Conservation (phyloP, 2,113 vertebrate genomes). For the Zootoca vivipara region DNA sequence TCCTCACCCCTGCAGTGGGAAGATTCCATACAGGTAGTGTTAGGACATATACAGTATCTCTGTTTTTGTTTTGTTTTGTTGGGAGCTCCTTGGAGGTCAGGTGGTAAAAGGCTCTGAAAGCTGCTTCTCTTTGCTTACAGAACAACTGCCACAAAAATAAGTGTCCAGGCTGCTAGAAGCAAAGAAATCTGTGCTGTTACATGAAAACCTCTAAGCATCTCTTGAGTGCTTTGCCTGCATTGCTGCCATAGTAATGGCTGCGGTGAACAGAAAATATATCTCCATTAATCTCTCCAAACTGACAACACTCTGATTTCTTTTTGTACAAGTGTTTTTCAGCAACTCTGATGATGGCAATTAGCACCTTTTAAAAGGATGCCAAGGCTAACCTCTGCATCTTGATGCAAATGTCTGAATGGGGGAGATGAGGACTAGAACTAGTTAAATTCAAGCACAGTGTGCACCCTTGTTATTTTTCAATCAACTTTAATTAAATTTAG, state of each 20-base stretch:
- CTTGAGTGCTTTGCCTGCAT: background rate
- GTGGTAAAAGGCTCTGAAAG: background rate
- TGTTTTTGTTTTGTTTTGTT: background rate
- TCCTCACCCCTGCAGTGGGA: background rate
- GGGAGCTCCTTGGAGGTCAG: background rate
- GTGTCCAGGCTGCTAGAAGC: background rate
- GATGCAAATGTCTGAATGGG: background rate
- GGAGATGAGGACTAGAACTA: no score
- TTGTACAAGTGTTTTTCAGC: background rate
- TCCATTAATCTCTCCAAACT: background rate
- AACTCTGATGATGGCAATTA: background rate
- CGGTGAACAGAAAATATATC: background rate
- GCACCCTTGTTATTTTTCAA: no score
- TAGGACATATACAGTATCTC: background rate
- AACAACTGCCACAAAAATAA: constrained; percentile 20
- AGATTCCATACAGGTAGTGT: background rate
- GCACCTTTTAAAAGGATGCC: background rate
- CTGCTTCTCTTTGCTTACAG: constrained; percentile 14
- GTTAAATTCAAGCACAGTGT: no score
- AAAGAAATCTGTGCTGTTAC: constrained; percentile 13
- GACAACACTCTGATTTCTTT: background rate
- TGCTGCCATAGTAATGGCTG: background rate
- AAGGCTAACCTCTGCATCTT: background rate
- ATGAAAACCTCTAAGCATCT: background rate
- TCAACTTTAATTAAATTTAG: no score